Evolutionary conservation across 1,140 invertebrate species (phyloP), one percentile per base, ranked within the genome.

Genomic region (Bombyx mandarina): DNA sequence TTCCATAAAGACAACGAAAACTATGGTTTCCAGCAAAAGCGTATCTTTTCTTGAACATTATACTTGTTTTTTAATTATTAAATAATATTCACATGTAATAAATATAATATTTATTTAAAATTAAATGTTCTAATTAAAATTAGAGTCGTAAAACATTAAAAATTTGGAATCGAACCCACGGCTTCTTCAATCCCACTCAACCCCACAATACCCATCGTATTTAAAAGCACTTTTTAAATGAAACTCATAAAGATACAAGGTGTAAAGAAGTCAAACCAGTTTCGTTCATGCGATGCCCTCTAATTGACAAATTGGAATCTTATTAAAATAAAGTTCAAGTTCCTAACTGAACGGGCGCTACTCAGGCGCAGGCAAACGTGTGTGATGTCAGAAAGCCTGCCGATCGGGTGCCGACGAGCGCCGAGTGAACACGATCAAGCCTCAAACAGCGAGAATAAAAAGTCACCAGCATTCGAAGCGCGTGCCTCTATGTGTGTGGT

Each of bases 241-340:
- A 63, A 69, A 66, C 65, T 67, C 65, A 67, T 72, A 67, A 71
- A 82, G 70, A 74, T 69, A 77, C 72, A 75, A 78, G 68, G 67
- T 77, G 74, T 78, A 79, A 77, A 84, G 77, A 74, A 84, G 74
- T 81, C 75, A 81, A 82, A 81, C 83, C 82, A 76, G 85, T 86
- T 83, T 72, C 50, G 67, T 69, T 75, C 77, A 81, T 75, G 73
- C 77, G 79, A 77, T 89, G 88, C 84, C 87, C 84, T 82, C 82
- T 90, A 91, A 91, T 91, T 91, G 90, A 91, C 90, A 91, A 91
- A 91, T 91, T 91, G 90, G 90, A 90, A 90, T 91, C 89, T 91
- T 90, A 91, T 91, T 91, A 91, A 82, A 86, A 84, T 84, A 81
- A 82, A 86, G 82, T 81, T 79, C 76, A 84, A 80, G 73, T 79